phyloP scores from a whole-genome alignment of 1,140 invertebrate genomes.

The Spodoptera frugiperda region DNA sequence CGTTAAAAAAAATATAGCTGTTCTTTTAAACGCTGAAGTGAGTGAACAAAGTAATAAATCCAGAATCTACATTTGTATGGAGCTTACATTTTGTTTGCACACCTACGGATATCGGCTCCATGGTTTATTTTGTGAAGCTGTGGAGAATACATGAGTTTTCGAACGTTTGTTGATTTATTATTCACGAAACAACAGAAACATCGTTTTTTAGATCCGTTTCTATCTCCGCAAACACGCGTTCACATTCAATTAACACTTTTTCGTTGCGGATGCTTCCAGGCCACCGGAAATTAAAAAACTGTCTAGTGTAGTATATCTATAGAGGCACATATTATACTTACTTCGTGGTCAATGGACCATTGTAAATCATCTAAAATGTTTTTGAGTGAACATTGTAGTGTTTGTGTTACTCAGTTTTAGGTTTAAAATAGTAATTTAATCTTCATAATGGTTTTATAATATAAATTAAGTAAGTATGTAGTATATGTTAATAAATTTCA shows the following conservation, averaged over 20 bases:
- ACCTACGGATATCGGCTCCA: constrained; percentile 38
- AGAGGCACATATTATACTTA: constrained; percentile 40
- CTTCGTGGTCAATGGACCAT: constrained; percentile 40
- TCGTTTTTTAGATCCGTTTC: constrained; percentile 60
- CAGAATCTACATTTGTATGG: constrained; percentile 21
- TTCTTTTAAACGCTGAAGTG: too few relatives aligned
- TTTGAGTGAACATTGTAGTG: not conserved
- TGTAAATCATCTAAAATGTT: constrained; percentile 15
- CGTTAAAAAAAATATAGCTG: too few relatives aligned
- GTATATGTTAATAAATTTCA: too few relatives aligned
- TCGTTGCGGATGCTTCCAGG: constrained; percentile 72
- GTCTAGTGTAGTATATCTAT: constrained; percentile 67
- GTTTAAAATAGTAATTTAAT: too few relatives aligned
- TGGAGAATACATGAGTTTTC: constrained; percentile 39
- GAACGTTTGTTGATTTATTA: constrained; percentile 41
- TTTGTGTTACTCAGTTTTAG: too few relatives aligned
- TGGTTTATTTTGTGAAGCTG: constrained; percentile 33
- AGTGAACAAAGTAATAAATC: constrained; percentile 18
- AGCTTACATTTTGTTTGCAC: constrained; percentile 28
- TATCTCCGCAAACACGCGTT: constrained; percentile 62
- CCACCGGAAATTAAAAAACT: constrained; percentile 82
- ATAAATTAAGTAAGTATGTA: too few relatives aligned
- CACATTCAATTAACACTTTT: constrained; percentile 82
- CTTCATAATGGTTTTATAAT: too few relatives aligned
- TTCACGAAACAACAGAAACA: constrained; percentile 41